Evolutionary conservation across 2,113 vertebrate genomes (phyloP).

Genomic region (Gobius niger): DNA sequence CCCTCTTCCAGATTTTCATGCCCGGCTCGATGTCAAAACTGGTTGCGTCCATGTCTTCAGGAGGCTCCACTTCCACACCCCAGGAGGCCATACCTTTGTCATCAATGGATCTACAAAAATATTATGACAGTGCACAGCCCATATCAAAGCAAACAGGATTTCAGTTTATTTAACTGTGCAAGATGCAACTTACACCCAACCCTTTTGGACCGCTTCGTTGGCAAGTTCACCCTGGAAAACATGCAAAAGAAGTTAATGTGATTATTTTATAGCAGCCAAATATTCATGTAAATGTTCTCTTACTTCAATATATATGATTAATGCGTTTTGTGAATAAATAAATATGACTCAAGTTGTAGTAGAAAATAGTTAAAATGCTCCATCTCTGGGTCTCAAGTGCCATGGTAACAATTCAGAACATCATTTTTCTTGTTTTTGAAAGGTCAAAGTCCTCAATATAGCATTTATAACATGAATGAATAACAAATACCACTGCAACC

Average conservation of each 20-base stretch:
- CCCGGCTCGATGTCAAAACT: slow-evolving; percentile 50
- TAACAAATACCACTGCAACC: too few relatives aligned
- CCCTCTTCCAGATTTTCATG: slow-evolving; percentile 65
- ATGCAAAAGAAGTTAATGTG: neutral
- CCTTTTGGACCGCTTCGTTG: slow-evolving; percentile 55
- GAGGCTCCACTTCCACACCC: slow-evolving; percentile 60
- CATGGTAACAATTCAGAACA: too few relatives aligned
- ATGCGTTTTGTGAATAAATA: neutral
- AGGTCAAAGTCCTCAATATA: too few relatives aligned
- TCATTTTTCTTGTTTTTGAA: too few relatives aligned
- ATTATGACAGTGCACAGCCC: neutral
- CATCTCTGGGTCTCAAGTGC: too few relatives aligned
- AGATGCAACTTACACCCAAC: slow-evolving; percentile 59
- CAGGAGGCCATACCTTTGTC: slow-evolving; percentile 44
- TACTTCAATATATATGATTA: neutral
- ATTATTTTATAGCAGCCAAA: neutral
- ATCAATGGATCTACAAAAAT: slow-evolving; percentile 55
- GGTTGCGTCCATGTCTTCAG: slow-evolving; percentile 48
- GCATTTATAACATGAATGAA: too few relatives aligned
- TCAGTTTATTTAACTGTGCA: slow-evolving; percentile 20
- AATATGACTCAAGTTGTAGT: neutral
- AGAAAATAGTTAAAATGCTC: neutral
- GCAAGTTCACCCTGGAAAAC: slow-evolving; percentile 58
- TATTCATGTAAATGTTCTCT: neutral
- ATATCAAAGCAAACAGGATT: slow-evolving; percentile 6